Evolutionary conservation across 1,140 invertebrate genomes (phyloP).

Genomic region (Aphelinus certus): DNA sequence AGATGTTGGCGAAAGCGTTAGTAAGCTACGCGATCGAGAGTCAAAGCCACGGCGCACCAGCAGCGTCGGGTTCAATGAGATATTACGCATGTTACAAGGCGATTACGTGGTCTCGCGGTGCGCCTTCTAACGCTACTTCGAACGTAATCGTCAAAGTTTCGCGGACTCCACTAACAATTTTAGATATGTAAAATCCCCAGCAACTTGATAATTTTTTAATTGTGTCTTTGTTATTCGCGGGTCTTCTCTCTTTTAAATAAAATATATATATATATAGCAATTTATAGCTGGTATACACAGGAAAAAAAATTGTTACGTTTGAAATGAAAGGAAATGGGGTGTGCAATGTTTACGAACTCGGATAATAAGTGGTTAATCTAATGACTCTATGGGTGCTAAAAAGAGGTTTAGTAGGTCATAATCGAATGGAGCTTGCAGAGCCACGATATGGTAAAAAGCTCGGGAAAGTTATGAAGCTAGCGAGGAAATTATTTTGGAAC

Average conservation of each 20-base stretch:
- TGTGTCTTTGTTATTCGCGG: background rate
- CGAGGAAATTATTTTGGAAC: background rate
- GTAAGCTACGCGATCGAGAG: too few relatives aligned
- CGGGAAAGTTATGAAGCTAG: background rate
- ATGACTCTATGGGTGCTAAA: background rate
- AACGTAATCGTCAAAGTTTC: slow-evolving; percentile 19
- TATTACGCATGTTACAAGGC: slow-evolving; percentile 2
- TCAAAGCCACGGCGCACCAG: too few relatives aligned
- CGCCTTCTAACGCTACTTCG: background rate
- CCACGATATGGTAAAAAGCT: background rate
- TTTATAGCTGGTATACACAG: too few relatives aligned
- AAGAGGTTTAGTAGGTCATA: background rate
- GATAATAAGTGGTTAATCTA: too few relatives aligned
- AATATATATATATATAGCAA: background rate
- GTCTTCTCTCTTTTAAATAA: background rate
- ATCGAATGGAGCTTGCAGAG: background rate
- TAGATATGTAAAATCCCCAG: background rate
- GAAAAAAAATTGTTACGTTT: background rate
- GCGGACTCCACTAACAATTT: background rate
- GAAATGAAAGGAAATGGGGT: background rate
- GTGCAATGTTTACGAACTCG: too few relatives aligned
- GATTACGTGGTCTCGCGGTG: background rate
- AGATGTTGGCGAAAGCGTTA: too few relatives aligned
- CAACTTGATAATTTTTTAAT: background rate
- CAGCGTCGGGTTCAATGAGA: background rate